These are phyloP conservation scores for Hyperopisus bebe DNA, from an alignment of 2,113 vertebrate genomes.

Conservation along the genomic window DNA sequence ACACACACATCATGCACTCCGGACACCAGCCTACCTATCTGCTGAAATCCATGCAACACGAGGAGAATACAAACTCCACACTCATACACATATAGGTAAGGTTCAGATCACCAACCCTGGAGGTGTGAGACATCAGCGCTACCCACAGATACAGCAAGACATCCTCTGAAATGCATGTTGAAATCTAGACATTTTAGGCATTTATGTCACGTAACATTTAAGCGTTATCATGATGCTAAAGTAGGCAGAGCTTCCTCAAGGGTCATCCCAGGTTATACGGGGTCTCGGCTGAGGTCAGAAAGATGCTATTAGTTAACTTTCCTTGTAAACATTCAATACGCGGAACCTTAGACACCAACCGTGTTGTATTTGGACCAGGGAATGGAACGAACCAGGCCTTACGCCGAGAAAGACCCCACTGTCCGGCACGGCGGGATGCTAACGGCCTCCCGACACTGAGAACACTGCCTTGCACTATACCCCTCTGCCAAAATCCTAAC, in stretches of 20 bases:
- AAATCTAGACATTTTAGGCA: neutral
- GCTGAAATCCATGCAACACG: neutral
- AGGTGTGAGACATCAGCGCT: neutral
- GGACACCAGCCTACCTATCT: neutral
- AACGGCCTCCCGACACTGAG: slow-evolving; percentile 2
- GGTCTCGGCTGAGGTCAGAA: slow-evolving; percentile 32
- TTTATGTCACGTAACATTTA: neutral
- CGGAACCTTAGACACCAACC: slow-evolving; percentile 34
- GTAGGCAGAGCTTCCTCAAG: neutral
- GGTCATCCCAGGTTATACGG: neutral
- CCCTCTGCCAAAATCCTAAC: slow-evolving; percentile 31
- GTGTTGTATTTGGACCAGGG: slow-evolving; percentile 54
- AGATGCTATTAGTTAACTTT: slow-evolving; percentile 10
- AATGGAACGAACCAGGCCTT: slow-evolving; percentile 32
- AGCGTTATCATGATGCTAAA: neutral
- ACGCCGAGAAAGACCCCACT: slow-evolving; percentile 42
- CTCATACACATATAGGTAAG: neutral
- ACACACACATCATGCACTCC: neutral
- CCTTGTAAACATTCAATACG: slow-evolving; percentile 38
- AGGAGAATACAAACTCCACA: neutral
- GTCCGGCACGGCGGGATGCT: slow-evolving; percentile 35
- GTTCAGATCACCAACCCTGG: neutral
- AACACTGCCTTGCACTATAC: slow-evolving; percentile 23
- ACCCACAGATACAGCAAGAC: neutral
- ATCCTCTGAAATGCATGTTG: neutral